Percentiles rank a stretch among this genome's conserved stretches.
phyloP scores from a whole-genome alignment of 2,888 invertebrate species.

The Microplitis manilae region DNA sequence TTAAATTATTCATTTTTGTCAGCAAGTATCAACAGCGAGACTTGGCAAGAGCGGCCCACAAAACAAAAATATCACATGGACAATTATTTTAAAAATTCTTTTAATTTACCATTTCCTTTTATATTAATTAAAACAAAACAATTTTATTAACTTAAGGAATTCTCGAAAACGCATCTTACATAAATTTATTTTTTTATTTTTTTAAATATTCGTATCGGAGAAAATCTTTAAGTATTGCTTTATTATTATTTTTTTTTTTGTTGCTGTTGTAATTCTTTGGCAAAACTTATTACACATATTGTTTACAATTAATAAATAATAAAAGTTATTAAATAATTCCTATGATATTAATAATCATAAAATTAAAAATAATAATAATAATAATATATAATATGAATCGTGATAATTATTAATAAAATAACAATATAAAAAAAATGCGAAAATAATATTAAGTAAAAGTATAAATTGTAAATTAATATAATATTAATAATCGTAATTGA shows the following conservation, averaged over 20 bases:
- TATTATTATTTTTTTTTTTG: slow-evolving; percentile 37
- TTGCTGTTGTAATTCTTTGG: slow-evolving; percentile 66
- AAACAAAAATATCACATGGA: slow-evolving; percentile 69
- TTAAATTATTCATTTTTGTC: slow-evolving; percentile 52
- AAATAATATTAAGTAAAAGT: slow-evolving; percentile 16
- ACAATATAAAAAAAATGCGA: slow-evolving; percentile 51
- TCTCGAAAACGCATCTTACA: too few relatives aligned
- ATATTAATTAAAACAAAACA: too few relatives aligned
- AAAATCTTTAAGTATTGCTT: slow-evolving; percentile 43
- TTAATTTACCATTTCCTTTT: not conserved
- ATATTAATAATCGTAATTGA: slow-evolving; percentile 37
- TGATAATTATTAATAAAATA: slow-evolving; percentile 47
- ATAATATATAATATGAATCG: slow-evolving; percentile 44
- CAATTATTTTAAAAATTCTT: slow-evolving; percentile 50
- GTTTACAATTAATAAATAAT: slow-evolving; percentile 70
- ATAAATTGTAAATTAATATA: slow-evolving; percentile 44
- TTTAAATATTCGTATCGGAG: not conserved
- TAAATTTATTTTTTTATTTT: too few relatives aligned
- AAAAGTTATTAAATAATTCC: slow-evolving; percentile 66
- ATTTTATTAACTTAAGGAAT: too few relatives aligned
- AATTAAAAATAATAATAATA: slow-evolving; percentile 53
- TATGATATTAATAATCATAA: slow-evolving; percentile 32
- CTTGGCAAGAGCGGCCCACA: slow-evolving; percentile 70
- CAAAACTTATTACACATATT: slow-evolving; percentile 72
- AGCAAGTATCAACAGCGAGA: slow-evolving; percentile 70